Conservation (phyloP, 2,888 invertebrate species). For the Luperina testacea region DNA sequence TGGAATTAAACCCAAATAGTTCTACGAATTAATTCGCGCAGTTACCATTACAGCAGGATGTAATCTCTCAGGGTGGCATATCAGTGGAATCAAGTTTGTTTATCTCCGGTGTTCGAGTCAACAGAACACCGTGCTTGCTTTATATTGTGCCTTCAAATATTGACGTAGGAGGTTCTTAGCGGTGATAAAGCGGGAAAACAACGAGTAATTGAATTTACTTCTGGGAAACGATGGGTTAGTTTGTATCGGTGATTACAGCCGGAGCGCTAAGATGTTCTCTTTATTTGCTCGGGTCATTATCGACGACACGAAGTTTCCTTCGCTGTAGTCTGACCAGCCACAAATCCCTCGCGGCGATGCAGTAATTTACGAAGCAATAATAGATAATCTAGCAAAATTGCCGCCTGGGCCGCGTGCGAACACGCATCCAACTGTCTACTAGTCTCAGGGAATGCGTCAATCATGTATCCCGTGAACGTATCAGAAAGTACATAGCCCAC, state of each 20-base stretch:
- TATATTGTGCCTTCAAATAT: conserved; percentile 81
- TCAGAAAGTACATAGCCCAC: conserved; percentile 30
- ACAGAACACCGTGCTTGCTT: conserved; percentile 71
- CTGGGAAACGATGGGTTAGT: conserved; percentile 76
- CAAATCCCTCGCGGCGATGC: conserved; percentile 68
- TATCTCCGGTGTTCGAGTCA: conserved; percentile 63
- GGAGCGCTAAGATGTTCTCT: conserved; percentile 80
- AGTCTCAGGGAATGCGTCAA: conserved; percentile 30
- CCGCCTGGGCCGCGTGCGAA: conserved; percentile 74
- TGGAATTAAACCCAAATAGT: conserved; percentile 69
- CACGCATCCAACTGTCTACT: conserved; percentile 56
- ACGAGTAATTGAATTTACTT: conserved; percentile 79
- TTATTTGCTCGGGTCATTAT: conserved; percentile 83
- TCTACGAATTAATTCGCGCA: conserved; percentile 61
- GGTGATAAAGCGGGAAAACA: conserved; percentile 82
- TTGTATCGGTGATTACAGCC: conserved; percentile 82
- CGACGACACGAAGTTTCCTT: conserved; percentile 62
- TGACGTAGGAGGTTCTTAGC: conserved; percentile 82
- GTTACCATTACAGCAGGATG: conserved; percentile 46
- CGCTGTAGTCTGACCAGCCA: conserved; percentile 37
- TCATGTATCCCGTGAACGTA: conserved; percentile 32
- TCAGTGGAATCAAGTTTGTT: conserved; percentile 67
- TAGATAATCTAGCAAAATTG: conserved; percentile 83
- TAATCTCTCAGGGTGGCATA: conserved; percentile 65
- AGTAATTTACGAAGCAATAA: conserved; percentile 80